Evolutionary conservation across 1,140 invertebrate genomes (phyloP).

Genomic region (Drosophila paulistorum): DNA sequence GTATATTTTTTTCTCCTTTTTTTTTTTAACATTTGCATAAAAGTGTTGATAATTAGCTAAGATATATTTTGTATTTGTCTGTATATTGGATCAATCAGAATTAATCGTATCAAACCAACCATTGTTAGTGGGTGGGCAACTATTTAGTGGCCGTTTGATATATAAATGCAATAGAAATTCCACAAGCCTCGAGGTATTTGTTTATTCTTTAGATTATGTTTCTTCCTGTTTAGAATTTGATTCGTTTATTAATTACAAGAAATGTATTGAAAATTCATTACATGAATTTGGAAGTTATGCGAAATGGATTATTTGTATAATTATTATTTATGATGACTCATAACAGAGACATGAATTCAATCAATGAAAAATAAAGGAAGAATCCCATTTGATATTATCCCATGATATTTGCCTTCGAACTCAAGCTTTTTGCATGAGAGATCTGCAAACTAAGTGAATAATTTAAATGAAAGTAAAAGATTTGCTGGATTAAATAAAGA

Average conservation of each 20-base stretch:
- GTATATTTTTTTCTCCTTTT: background rate
- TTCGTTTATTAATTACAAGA: slow-evolving; percentile 4
- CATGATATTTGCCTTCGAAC: too few relatives aligned
- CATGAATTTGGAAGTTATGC: slow-evolving; percentile 37
- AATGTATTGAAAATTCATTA: slow-evolving; percentile 40
- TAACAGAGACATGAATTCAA: slow-evolving; percentile 16
- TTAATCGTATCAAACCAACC: background rate
- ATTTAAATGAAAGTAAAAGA: too few relatives aligned
- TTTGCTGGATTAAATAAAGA: too few relatives aligned
- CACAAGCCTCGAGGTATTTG: slow-evolving; percentile 2
- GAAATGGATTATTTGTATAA: slow-evolving; percentile 20
- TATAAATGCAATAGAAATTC: background rate
- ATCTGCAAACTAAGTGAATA: too few relatives aligned
- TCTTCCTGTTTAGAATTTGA: slow-evolving; percentile 38
- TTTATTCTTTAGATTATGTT: slow-evolving; percentile 42
- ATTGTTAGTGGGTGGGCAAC: background rate
- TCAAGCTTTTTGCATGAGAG: too few relatives aligned
- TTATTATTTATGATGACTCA: slow-evolving; percentile 1
- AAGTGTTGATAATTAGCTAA: slow-evolving; percentile 46
- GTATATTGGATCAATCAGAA: slow-evolving; percentile 45
- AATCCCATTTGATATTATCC: too few relatives aligned
- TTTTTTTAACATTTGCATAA: slow-evolving; percentile 56
- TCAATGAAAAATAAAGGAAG: background rate
- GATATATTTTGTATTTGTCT: slow-evolving; percentile 13
- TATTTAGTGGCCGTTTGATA: slow-evolving; percentile 6